Evolutionary conservation across 2,888 invertebrate species (phyloP).

Genomic region (Polyommatus icarus): DNA sequence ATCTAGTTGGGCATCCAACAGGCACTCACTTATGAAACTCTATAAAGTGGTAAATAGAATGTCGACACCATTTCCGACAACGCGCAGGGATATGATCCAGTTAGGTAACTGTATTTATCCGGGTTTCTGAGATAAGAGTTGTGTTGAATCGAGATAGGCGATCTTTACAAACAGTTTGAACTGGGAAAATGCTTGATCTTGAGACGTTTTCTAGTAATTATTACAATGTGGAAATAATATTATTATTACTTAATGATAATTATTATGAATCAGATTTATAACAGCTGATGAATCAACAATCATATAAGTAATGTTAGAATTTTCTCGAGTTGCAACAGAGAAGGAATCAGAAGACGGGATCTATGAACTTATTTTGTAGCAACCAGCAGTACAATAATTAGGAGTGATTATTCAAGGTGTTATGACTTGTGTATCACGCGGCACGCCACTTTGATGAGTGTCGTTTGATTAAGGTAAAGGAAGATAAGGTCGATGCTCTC

Average conservation of each 20-base stretch:
- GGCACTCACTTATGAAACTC: slow-evolving; percentile 7
- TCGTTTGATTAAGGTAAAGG: neutral
- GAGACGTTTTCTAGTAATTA: neutral
- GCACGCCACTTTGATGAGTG: slow-evolving; percentile 2
- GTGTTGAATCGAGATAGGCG: neutral
- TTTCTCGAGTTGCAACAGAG: neutral
- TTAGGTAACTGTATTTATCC: slow-evolving; percentile 14
- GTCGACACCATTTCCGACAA: neutral
- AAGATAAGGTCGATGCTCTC: slow-evolving; percentile 5
- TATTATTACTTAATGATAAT: neutral
- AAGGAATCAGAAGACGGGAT: neutral
- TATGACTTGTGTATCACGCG: neutral
- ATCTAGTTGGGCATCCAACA: neutral
- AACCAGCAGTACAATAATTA: neutral
- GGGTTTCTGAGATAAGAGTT: neutral
- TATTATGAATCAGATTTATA: slow-evolving; percentile 6
- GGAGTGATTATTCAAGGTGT: neutral
- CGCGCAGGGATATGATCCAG: slow-evolving; percentile 14
- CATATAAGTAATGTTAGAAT: neutral
- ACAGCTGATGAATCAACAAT: neutral
- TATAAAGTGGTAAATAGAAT: slow-evolving; percentile 10
- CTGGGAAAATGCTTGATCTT: neutral
- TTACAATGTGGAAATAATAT: neutral
- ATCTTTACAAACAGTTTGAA: neutral
- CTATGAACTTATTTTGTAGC: too few relatives aligned